These are phyloP conservation scores for Aratinga solstitialis DNA, from an alignment of 2,797 vertebrate species.

Conservation along the genomic window DNA sequence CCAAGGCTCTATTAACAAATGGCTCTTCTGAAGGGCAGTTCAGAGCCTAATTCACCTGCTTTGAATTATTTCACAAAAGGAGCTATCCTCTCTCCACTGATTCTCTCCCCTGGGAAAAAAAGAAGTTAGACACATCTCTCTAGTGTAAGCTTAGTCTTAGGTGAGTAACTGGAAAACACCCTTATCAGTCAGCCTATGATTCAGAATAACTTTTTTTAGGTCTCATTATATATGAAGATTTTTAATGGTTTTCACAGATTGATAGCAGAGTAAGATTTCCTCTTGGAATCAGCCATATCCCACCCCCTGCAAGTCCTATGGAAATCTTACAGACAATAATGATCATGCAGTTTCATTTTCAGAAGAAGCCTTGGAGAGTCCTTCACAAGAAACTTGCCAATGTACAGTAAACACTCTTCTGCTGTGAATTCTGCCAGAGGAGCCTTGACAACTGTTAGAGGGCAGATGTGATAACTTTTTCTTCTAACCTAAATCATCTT, in stretches of 20 bases:
- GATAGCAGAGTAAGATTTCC: not conserved
- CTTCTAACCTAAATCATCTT: not conserved
- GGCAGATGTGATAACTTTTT: not conserved
- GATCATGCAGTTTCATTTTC: not conserved
- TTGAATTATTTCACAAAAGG: not conserved
- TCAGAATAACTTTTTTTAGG: not conserved
- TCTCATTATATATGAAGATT: not conserved
- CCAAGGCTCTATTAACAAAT: not conserved
- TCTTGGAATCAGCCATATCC: not conserved
- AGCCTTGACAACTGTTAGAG: not conserved
- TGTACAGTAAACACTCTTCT: not conserved
- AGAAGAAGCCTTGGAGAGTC: not conserved
- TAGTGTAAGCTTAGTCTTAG: not conserved
- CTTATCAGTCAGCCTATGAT: not conserved
- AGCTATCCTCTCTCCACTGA: not conserved
- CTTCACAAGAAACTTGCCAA: not conserved
- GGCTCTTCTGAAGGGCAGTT: not conserved
- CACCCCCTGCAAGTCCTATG: not conserved
- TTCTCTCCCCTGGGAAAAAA: not conserved
- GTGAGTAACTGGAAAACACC: not conserved
- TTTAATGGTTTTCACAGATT: constrained; percentile 1
- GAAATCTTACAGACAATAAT: not conserved
- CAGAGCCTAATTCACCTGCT: not conserved
- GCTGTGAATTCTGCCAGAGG: not conserved
- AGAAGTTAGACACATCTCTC: not conserved